phyloP scores from a whole-genome alignment of 2,797 vertebrate genomes.

The Pseudochaenichthys georgianus region DNA sequence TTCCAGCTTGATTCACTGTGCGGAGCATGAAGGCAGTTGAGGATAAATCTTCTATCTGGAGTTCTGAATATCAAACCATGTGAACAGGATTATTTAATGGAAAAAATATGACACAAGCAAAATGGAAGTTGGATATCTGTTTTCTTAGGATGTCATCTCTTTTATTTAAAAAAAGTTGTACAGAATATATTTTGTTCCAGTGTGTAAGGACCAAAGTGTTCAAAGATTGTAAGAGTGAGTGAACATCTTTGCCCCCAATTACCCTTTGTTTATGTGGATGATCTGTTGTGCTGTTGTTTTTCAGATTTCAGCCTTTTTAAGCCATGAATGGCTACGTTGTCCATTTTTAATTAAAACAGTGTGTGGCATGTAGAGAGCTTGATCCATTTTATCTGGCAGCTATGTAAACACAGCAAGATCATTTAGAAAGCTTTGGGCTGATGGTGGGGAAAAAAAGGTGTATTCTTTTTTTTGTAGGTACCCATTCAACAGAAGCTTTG shows the following conservation, averaged over 20 bases:
- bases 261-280: conserved; percentile 44
- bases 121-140: background rate
- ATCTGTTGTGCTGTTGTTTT: conserved; percentile 35
- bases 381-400: conserved; percentile 45
- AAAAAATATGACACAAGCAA: background rate
- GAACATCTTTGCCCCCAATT: conserved; percentile 47
- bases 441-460: conserved; percentile 3
- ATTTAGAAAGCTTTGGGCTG: conserved; percentile 25
- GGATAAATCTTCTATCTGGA: conserved; percentile 7
- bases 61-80: background rate
- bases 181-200: background rate
- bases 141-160: background rate
- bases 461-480: conserved; percentile 54
- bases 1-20: conserved; percentile 55
- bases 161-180: background rate
- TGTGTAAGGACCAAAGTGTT: background rate
- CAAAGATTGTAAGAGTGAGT: conserved; percentile 10
- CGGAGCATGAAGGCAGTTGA: conserved; percentile 15
- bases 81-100: background rate
- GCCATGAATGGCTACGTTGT: conserved; percentile 34
- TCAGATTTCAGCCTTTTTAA: conserved; percentile 21
- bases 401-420: conserved; percentile 53
- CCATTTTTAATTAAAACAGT: conserved; percentile 50
- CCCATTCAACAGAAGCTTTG: conserved; percentile 29
- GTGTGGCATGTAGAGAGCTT: conserved; percentile 33